Evolutionary conservation across 2,113 vertebrate genomes (phyloP).

Genomic region (Chaetura pelagica): DNA sequence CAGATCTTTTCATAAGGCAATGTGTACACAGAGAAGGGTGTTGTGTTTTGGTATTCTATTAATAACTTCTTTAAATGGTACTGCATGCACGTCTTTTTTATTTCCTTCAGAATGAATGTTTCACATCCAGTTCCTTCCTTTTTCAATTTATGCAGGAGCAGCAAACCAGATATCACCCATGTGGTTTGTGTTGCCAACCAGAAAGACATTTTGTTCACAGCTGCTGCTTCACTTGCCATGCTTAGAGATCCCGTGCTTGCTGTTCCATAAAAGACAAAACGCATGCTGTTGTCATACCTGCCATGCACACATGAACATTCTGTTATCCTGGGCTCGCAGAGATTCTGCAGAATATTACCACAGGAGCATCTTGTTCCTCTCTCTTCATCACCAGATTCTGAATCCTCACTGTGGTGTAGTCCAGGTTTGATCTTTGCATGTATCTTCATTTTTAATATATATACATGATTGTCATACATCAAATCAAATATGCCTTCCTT

Average conservation of each 20-base stretch:
- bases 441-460: not conserved
- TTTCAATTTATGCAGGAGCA: constrained; percentile 2
- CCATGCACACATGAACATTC: accelerated
- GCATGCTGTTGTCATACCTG: accelerated
- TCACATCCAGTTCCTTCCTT: not conserved
- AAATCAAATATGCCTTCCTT: not conserved
- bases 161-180: not conserved
- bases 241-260: not conserved
- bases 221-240: not conserved
- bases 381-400: not conserved
- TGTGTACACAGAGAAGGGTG: not conserved
- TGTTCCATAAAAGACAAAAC: not conserved
- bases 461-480: not conserved
- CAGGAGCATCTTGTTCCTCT: not conserved
- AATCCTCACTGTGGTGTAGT: not conserved
- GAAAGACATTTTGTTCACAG: not conserved
- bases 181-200: not conserved
- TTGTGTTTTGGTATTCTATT: not conserved
- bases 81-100: not conserved
- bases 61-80: not conserved
- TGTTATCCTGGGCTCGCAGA: not conserved
- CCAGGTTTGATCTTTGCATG: not conserved
- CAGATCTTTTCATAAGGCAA: not conserved
- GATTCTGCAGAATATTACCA: not conserved
- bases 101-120: not conserved